Evolutionary conservation across 2,797 vertebrate genomes (phyloP), one percentile per base, ranked within the genome.

Genomic region (Falco rusticolus): DNA sequence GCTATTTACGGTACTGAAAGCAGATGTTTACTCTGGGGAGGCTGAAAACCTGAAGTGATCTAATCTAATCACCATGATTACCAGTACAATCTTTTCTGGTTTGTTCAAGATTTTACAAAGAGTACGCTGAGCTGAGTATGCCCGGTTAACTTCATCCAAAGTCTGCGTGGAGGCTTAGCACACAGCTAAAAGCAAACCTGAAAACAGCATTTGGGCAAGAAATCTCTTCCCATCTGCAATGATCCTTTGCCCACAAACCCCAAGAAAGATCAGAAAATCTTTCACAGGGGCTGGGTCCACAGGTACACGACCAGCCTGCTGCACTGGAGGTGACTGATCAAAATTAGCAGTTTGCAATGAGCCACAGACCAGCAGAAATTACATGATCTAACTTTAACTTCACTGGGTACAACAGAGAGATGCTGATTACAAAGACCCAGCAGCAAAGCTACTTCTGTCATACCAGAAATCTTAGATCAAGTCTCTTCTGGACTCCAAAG

Each of bases 21-120:
- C 31, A 96, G 94, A 96, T 66, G 75, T 93, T 96, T 95, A 93
- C 66, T 75, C 79, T 74, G 53, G 43, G 71, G 43, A 96, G 45
- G 51, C 41, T 84, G 80, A 94, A 95, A 87, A 64, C 64, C 90
- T 70, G 29, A 72, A 85, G 72, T 64, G 75, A 94, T 93, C 80
- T 92, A 85, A 93, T 94, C 82, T 96, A 94, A 95, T 95, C 80
- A 50, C 74, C 47, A 25, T 15, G 22, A 92, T 88, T 87, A 83
- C 76, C 59, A 79, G 66, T 85, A 92, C 81, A 93, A 77, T 75
- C 70, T 81, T 82, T 72, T 53, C 75, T 71, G 56, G 61, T 80
- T 93, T 96, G 82, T 64, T 72, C 68, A 81, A 68, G 87, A 72
- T 91, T 94, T 94, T 82, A 93, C 72, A 79, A 78, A 93, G 85